A percentile compares a stretch with the other conserved stretches of the same genome.
Conservation (phyloP, 2,113 vertebrate species). For the Coregonus clupeaformis region DNA sequence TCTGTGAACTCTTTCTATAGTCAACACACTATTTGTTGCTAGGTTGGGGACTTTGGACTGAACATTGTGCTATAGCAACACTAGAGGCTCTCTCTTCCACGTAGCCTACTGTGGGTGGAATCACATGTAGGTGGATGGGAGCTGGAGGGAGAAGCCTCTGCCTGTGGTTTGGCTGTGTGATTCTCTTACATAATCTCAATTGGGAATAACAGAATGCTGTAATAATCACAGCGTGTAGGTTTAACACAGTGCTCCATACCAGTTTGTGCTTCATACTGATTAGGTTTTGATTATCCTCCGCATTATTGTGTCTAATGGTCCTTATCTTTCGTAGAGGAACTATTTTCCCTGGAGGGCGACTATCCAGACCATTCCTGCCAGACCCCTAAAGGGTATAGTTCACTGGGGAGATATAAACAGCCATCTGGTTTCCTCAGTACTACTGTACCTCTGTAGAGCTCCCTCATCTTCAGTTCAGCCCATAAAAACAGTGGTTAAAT, state of each 20-base stretch:
- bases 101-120: constrained; percentile 14
- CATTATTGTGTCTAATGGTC: constrained; percentile 37
- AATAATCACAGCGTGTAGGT: not conserved
- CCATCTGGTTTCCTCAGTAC: no score
- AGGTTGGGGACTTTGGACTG: not conserved
- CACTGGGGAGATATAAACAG: not conserved
- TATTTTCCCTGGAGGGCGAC: constrained; percentile 17
- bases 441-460: no score
- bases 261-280: constrained; percentile 8
- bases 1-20: not conserved
- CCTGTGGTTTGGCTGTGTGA: constrained; percentile 28
- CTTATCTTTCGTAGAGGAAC: constrained; percentile 47
- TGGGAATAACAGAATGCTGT: constrained; percentile 17
- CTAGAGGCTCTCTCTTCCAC: constrained; percentile 34
- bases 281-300: constrained; percentile 27
- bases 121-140: constrained; percentile 24
- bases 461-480: no score
- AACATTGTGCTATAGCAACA: constrained; percentile 9
- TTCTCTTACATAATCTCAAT: constrained; percentile 47
- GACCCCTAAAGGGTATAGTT: constrained; percentile 14
- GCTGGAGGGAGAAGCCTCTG: constrained; percentile 7
- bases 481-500: constrained; percentile 41
- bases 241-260: constrained; percentile 19
- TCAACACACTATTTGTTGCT: not conserved
- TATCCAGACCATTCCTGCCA: constrained; percentile 25